Evolutionary conservation across 2,113 vertebrate species (phyloP).

Genomic region (Pterocles gutturalis): DNA sequence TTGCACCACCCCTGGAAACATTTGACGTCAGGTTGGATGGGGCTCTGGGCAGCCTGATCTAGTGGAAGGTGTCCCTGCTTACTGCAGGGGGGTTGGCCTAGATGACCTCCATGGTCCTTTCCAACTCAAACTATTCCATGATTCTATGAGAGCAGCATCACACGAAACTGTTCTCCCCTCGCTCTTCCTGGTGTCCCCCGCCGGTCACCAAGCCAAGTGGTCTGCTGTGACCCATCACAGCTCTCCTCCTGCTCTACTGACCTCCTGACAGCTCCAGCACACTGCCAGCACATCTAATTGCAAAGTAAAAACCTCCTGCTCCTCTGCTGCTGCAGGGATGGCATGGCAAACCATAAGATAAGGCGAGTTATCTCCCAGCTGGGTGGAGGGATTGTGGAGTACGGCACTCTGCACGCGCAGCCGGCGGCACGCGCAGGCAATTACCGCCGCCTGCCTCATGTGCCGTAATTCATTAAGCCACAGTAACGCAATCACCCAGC

Average conservation of each 20-base stretch:
- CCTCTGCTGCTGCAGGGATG: neutral
- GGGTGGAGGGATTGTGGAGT: neutral
- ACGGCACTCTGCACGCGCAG: neutral
- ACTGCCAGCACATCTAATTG: too few species aligned
- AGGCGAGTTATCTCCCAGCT: neutral
- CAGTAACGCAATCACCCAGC: neutral
- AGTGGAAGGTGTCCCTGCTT: too few species aligned
- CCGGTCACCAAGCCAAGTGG: neutral
- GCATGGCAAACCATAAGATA: neutral
- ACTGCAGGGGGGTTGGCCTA: too few species aligned
- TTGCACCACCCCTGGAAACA: too few species aligned
- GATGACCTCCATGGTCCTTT: too few species aligned
- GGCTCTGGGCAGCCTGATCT: too few species aligned
- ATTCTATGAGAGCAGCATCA: neutral
- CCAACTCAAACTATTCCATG: too few species aligned
- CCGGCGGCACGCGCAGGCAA: rapidly evolving
- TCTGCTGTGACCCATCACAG: neutral
- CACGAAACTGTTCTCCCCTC: rapidly evolving
- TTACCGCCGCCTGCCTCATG: rapidly evolving
- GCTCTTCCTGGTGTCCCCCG: neutral
- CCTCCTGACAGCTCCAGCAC: neutral
- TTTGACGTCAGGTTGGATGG: too few species aligned
- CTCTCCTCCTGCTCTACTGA: neutral
- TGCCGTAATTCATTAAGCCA: neutral
- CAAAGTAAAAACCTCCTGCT: neutral